These are phyloP conservation scores for Gastrophryne carolinensis DNA, from an alignment of 2,797 vertebrate species.

Conservation along the genomic window DNA sequence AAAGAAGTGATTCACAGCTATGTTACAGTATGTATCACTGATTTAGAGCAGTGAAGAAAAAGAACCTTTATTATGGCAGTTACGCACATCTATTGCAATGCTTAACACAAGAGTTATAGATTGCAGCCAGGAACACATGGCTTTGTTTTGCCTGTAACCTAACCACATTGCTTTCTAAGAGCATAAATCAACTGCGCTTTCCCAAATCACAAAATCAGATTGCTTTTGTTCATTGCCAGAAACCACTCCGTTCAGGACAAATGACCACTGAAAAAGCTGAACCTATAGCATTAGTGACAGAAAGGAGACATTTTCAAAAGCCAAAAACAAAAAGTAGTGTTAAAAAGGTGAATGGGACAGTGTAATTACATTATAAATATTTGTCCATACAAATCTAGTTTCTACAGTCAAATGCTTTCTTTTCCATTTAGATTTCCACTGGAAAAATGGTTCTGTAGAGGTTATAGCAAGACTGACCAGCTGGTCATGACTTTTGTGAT, in stretches of 20 bases:
- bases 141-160: constrained; percentile 4
- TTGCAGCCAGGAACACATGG: constrained; percentile 5
- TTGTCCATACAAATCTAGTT: constrained; percentile 28
- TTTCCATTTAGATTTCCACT: constrained; percentile 5
- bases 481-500: constrained; percentile 3
- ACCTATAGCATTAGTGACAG: constrained; percentile 29
- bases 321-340: constrained; percentile 36
- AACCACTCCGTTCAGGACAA: constrained; percentile 8
- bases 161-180: neutral
- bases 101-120: neutral
- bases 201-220: constrained; percentile 24
- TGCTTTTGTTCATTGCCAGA: constrained; percentile 38
- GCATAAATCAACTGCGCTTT: constrained; percentile 37
- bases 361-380: constrained; percentile 42
- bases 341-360: constrained; percentile 45
- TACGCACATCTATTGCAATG: neutral
- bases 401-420: constrained; percentile 27
- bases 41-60: neutral
- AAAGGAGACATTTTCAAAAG: constrained; percentile 22
- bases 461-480: constrained; percentile 2
- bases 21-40: neutral
- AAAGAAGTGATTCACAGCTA: neutral
- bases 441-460: constrained; percentile 8
- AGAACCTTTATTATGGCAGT: neutral
- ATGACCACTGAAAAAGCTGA: constrained; percentile 36